These are phyloP conservation scores for Drosophila albomicans DNA, from an alignment of 1,140 invertebrate genomes.

Conservation along the genomic window DNA sequence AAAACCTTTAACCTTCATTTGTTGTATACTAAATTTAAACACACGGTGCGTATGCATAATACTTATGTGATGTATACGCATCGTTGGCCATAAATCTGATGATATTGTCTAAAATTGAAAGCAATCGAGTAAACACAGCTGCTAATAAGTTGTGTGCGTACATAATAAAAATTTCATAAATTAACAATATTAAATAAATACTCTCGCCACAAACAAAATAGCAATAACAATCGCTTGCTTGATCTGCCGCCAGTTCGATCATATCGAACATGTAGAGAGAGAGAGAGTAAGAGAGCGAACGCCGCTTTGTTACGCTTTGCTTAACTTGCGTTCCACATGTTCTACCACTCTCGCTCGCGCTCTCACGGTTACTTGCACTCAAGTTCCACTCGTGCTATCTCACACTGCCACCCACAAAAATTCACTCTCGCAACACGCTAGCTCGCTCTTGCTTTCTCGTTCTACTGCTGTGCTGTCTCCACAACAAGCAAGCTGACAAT, in stretches of 20 bases:
- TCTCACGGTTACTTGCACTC: constrained; percentile 8
- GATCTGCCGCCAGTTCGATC: constrained; percentile 18
- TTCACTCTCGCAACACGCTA: background rate
- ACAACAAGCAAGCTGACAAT: constrained; percentile 20
- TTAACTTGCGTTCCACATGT: constrained; percentile 14
- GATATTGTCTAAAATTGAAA: constrained; percentile 11
- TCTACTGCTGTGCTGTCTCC: background rate
- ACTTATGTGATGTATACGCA: constrained; percentile 57
- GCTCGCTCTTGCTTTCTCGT: constrained; percentile 4
- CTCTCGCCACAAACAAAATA: constrained; percentile 39
- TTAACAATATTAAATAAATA: constrained; percentile 63
- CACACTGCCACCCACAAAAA: constrained; percentile 17
- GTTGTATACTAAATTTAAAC: background rate
- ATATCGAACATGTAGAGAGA: background rate
- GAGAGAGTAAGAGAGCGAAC: background rate
- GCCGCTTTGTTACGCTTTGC: background rate
- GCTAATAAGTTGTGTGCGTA: constrained; percentile 28
- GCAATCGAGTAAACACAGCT: constrained; percentile 47
- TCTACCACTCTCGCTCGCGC: constrained; percentile 12
- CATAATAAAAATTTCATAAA: constrained; percentile 62
- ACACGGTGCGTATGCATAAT: constrained; percentile 50
- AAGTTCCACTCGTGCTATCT: constrained; percentile 20
- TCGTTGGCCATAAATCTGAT: constrained; percentile 15
- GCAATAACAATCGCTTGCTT: constrained; percentile 35
- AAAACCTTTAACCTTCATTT: constrained; percentile 3